Percentiles rank a stretch among this genome's conserved stretches.
Conservation (phyloP, 64 coral and sea anemone species). For the Anthopleura sola region DNA sequence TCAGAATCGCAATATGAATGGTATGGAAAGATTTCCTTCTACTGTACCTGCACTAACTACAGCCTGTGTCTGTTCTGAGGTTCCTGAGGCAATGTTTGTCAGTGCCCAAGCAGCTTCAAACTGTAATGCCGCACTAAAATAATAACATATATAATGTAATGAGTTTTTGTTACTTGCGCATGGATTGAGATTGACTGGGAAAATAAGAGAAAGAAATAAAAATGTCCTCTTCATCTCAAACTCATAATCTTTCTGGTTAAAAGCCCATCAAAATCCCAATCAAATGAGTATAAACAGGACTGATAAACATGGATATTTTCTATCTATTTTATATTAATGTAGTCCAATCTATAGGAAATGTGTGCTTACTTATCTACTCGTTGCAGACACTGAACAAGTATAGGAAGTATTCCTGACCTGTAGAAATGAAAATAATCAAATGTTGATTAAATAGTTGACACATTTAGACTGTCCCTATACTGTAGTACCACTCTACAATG, state of each 20-base stretch:
- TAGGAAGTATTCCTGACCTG: slow-evolving; percentile 80
- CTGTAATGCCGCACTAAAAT: slow-evolving; percentile 78
- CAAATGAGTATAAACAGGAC: too few species aligned
- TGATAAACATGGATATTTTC: not conserved
- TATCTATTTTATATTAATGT: too few species aligned
- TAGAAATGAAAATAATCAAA: not conserved
- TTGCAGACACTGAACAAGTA: slow-evolving; percentile 64
- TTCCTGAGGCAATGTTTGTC: slow-evolving; percentile 98
- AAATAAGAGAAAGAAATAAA: too few species aligned
- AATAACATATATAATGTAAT: not conserved
- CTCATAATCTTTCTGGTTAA: too few species aligned
- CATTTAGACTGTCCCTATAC: too few species aligned
- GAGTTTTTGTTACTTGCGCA: not conserved
- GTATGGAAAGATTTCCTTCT: too few species aligned
- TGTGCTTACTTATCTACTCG: slow-evolving; percentile 55
- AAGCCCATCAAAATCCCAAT: too few species aligned
- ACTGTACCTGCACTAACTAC: slow-evolving; percentile 92
- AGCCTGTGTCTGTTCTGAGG: slow-evolving; percentile 88
- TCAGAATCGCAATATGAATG: too few species aligned
- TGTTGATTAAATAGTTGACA: not conserved
- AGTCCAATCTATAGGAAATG: not conserved
- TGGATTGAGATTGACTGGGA: too few species aligned
- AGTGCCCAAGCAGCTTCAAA: slow-evolving; percentile 99
- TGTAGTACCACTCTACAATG: too few species aligned
- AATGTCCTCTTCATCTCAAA: too few species aligned